Conservation (phyloP, 2,888 invertebrate species). For the Zaprionus lineosus region DNA sequence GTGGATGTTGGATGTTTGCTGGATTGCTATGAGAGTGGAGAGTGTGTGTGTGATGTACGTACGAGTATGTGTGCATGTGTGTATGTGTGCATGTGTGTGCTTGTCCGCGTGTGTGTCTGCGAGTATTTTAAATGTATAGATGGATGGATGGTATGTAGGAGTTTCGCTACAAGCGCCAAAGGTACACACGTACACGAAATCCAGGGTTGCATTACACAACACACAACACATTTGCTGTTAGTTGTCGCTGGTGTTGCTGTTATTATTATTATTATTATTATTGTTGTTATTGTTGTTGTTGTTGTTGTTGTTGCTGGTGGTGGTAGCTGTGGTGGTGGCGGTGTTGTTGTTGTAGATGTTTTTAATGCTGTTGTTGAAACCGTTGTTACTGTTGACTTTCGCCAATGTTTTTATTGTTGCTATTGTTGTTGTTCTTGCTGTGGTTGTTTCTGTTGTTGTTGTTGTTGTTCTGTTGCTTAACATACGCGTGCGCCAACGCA, state of each 20-base stretch:
- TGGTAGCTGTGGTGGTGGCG: too few relatives aligned
- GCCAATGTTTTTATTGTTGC: conserved; percentile 31
- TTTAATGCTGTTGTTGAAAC: conserved; percentile 19
- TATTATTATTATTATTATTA: conserved; percentile 11
- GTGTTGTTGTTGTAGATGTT: conserved; percentile 15
- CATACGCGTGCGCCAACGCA: conserved; percentile 72
- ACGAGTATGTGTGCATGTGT: conserved; percentile 17
- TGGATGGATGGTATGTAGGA: conserved; percentile 44
- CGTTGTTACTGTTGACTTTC: conserved; percentile 13
- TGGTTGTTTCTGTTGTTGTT: conserved; percentile 28
- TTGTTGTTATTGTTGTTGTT: conserved; percentile 12
- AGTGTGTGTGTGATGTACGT: conserved; percentile 18
- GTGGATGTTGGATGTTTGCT: too few relatives aligned
- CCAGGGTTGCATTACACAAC: conserved; percentile 82
- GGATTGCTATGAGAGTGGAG: conserved; percentile 38
- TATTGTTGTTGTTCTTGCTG: conserved; percentile 35
- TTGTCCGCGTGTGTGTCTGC: conserved; percentile 26
- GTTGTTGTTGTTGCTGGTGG: conserved; percentile 40
- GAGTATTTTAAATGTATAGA: conserved; percentile 25
- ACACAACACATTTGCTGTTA: conserved; percentile 65
- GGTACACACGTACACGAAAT: conserved; percentile 80
- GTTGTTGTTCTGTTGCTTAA: conserved; percentile 38
- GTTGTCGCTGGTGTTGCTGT: conserved; percentile 52
- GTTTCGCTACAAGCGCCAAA: conserved; percentile 78
- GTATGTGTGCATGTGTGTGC: conserved; percentile 14